Evolutionary conservation across 2,797 vertebrate species (phyloP), one percentile per base, ranked within the genome.

Genomic region (Pseudomugil gertrudae): DNA sequence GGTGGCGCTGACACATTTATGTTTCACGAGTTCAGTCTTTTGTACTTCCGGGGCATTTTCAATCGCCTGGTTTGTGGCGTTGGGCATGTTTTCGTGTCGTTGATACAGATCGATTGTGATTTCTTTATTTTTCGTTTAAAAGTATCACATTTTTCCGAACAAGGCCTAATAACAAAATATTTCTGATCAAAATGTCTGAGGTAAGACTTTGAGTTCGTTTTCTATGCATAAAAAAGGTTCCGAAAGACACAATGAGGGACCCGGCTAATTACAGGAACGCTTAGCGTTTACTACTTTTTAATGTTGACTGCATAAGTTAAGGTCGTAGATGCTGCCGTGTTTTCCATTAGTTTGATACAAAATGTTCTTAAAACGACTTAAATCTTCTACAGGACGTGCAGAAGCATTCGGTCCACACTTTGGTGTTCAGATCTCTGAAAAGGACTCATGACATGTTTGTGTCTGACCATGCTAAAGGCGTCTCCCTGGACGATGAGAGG

Each of bases 361-460:
- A 2, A 4, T 10, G 4, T 57, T 13, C 27, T 9, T 24, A 13
- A 51, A 2, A 3, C 14, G 1, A 2, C 0, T 36, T 72, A 35
- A 27, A 13, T 29, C 3, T 58, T 24, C 2, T n/a, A 17, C 85
- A 99, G 98, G 98, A 99, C 52, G 98, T 99, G 19, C 98, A 99
- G 27, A 99, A 99, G 74, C 98, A 99, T 84, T 99, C 98, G n/a
- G 98, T 99, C 71, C 98, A 99, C 90, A 98, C 98, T 0, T 91
- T 99, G 84, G 96, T 99, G 74, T 99, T 99, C 93, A 95, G 98
- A 33, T 99, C 98, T 24, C 92, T 99, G 58, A 99, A 99, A 84
- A 95, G 98, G 87, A 98, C 95, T 2, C 98, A 99, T 84, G 98
- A 99, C 58, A 99, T 99, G 98, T 99, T 99, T 91, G 97, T 99